A percentile compares a stretch with the other conserved stretches of the same genome.
phyloP scores from a whole-genome alignment of 2,113 vertebrate genomes.

The Nothobranchius kuhntae region DNA sequence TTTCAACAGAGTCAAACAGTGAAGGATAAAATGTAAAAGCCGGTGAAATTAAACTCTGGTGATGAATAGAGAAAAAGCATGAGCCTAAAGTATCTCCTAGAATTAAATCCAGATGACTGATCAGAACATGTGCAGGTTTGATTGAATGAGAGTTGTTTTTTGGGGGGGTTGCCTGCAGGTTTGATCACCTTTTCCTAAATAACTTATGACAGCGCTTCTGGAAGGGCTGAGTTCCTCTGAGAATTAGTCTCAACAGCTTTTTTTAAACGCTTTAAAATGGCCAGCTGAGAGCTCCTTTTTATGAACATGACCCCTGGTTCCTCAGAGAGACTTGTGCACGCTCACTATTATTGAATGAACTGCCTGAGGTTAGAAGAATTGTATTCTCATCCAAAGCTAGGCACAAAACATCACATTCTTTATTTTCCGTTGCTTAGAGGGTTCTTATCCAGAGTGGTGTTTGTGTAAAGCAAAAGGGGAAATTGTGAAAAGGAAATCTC shows the following conservation, averaged over 20 bases:
- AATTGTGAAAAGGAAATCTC: constrained; percentile 24
- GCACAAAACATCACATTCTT: constrained; percentile 53
- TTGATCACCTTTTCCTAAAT: not conserved
- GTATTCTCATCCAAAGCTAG: constrained; percentile 71
- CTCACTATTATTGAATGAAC: constrained; percentile 62
- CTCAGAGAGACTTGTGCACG: constrained; percentile 44
- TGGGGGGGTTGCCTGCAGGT: not conserved
- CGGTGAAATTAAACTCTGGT: no score
- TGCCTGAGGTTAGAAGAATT: constrained; percentile 56
- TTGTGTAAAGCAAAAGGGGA: constrained; percentile 32
- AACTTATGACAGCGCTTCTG: not conserved
- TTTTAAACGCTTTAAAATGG: constrained; percentile 44
- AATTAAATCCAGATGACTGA: no score
- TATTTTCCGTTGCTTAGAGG: constrained; percentile 52
- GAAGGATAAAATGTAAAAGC: no score
- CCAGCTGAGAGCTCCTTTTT: constrained; percentile 37
- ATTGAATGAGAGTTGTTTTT: no score
- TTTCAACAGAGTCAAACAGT: no score
- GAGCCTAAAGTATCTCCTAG: no score
- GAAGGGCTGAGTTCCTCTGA: constrained; percentile 10
- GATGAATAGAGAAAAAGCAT: no score
- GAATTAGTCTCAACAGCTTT: constrained; percentile 17
- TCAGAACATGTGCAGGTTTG: no score
- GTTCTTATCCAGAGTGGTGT: constrained; percentile 13
- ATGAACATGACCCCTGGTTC: constrained; percentile 30